Base-by-base conservation (phyloP, 1,140 invertebrate species). In the Gonioctena quinquepunctata region DNA sequence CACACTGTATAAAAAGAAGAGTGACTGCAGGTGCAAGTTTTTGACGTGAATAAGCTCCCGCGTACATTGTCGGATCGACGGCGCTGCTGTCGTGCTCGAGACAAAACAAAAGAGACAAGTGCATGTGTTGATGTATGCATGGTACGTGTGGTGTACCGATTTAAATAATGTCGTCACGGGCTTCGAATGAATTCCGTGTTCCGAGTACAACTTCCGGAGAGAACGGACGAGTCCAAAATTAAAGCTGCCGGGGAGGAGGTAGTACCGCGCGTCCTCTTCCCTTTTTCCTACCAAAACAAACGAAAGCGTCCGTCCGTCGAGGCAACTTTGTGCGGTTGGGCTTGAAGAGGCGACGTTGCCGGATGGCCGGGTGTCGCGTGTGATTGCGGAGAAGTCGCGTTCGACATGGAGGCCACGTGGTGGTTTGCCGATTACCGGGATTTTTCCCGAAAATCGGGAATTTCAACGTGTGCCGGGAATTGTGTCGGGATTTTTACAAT, bases 161-260 rank as follows among this genome's bases (percentile, higher is more conserved):
- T 68, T 60, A 48, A 68, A 61, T 57, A 25, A 57, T 54, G 56
- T 68, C 26, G 64, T 27, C 64, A 25, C 26, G 28, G 56, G 57
- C 59, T 61, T 42, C 33, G 16, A 42, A 42, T 42, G 16, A 42
- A 42, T 42, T 42, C 33, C 33, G 33, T 42, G 33, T 42, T 42
- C n/a, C 33, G 33, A 42, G 33, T 42, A 42, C 33, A 68, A 61
- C 57, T 68, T 61, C 67, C 56, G 56, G 66, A 68, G 52, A 68
- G 52, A 23, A 13, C 65, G 65, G 66, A 56, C 66, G 66, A 68
- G 66, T 68, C 66, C 66, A 68, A 68, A 68, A 68, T 60, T 48
- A 68, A 60, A 42, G 66, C 66, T 19, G 52, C 19, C 28, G 56
- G 57, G 66, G 66, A n/a, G n/a, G n/a, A n/a, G n/a, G n/a, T 42